phyloP scores from a whole-genome alignment of 2,113 vertebrate species.

The Struthio camelus region DNA sequence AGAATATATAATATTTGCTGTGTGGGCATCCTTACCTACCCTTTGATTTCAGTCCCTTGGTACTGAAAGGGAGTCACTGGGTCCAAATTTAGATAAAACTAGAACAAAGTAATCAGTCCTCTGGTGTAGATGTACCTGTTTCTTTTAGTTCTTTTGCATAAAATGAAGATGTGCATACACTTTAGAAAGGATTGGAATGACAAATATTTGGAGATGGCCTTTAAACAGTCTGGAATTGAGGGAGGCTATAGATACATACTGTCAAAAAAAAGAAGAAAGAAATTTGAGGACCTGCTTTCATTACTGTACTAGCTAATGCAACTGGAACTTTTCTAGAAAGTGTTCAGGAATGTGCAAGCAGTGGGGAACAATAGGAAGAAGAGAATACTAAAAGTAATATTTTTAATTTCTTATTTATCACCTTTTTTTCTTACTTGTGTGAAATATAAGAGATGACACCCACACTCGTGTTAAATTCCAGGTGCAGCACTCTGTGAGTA shows the following conservation, averaged over 20 bases:
- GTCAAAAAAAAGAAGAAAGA: background rate
- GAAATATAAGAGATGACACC: background rate
- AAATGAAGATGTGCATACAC: background rate
- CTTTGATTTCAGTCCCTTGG: background rate
- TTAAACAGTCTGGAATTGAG: background rate
- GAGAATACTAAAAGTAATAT: rapidly evolving
- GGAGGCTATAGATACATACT: background rate
- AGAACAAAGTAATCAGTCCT: background rate
- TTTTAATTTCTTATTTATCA: background rate
- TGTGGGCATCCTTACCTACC: background rate
- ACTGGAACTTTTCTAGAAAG: background rate
- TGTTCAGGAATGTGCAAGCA: background rate
- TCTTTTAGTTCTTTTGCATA: background rate
- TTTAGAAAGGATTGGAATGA: background rate
- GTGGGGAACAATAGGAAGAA: rapidly evolving
- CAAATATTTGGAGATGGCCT: background rate
- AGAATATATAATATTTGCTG: background rate
- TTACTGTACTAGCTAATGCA: background rate
- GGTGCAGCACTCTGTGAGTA: background rate
- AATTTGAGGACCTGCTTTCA: rapidly evolving
- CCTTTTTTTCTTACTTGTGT: background rate
- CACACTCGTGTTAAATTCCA: background rate
- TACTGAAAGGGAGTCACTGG: rapidly evolving
- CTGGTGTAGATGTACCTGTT: background rate
- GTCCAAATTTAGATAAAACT: background rate